Evolutionary conservation across 2,113 vertebrate species (phyloP).

Genomic region (Cinclus cinclus): DNA sequence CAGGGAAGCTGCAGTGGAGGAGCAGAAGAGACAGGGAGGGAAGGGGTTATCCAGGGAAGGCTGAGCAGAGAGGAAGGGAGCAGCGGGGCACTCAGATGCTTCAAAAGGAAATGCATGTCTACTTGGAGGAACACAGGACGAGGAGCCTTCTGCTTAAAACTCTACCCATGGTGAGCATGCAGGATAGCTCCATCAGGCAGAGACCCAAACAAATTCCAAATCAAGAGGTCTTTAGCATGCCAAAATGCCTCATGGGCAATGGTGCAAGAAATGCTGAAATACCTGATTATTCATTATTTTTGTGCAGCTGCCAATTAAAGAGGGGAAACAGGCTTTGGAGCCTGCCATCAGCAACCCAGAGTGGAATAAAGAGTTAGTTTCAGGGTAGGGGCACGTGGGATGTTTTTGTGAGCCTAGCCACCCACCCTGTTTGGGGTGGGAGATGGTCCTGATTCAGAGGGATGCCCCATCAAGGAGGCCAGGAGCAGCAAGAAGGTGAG

Average conservation of each 20-base stretch:
- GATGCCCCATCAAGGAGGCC: rapidly evolving
- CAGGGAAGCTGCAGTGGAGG: conserved; percentile 79
- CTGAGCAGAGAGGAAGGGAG: background rate
- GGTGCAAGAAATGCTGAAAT: background rate
- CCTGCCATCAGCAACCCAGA: background rate
- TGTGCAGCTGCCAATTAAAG: background rate
- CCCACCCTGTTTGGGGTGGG: background rate
- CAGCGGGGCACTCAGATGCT: background rate
- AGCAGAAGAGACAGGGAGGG: background rate
- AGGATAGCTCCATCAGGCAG: background rate
- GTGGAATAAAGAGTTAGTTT: background rate
- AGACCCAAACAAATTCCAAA: background rate
- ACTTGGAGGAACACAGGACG: rapidly evolving
- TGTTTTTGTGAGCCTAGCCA: background rate
- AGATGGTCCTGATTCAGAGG: background rate
- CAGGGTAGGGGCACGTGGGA: background rate
- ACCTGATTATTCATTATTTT: background rate
- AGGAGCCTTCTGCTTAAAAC: background rate
- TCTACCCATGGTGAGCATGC: rapidly evolving
- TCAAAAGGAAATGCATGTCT: background rate
- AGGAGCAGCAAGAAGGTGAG: background rate
- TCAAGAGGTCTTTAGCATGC: background rate
- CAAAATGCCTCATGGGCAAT: background rate
- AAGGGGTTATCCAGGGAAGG: background rate
- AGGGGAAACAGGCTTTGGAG: background rate